Conservation (phyloP, 2,888 invertebrate genomes). For the Synanthedon andrenaeformis region DNA sequence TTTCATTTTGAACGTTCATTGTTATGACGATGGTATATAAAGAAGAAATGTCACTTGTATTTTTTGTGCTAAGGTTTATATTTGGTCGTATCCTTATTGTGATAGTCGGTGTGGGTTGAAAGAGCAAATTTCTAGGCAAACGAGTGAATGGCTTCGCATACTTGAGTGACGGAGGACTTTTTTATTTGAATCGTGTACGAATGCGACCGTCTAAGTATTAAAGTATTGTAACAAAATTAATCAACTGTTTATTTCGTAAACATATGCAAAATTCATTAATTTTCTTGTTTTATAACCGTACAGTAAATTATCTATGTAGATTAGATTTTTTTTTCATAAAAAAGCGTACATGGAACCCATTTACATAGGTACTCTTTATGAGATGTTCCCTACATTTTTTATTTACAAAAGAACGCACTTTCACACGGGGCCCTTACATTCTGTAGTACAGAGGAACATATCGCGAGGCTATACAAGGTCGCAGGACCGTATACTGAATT, state of each 20-base stretch:
- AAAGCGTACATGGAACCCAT: slow-evolving; percentile 8
- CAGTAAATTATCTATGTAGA: neutral
- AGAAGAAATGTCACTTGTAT: no score
- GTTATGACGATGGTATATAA: no score
- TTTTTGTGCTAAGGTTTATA: neutral
- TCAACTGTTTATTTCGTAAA: neutral
- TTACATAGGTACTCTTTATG: slow-evolving; percentile 25
- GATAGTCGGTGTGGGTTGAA: slow-evolving; percentile 26
- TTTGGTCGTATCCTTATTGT: slow-evolving; percentile 31
- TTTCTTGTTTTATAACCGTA: neutral
- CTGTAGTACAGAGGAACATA: slow-evolving; percentile 27
- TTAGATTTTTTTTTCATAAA: neutral
- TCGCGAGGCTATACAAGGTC: slow-evolving; percentile 39
- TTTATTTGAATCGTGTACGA: slow-evolving; percentile 70
- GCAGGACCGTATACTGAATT: slow-evolving; percentile 54
- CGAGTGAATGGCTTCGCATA: slow-evolving; percentile 66
- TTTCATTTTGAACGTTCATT: no score
- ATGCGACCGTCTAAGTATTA: slow-evolving; percentile 42
- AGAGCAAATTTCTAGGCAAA: slow-evolving; percentile 57
- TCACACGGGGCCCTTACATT: slow-evolving; percentile 20
- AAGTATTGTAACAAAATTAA: neutral
- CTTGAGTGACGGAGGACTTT: slow-evolving; percentile 69
- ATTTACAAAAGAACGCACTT: slow-evolving; percentile 30
- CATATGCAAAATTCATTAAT: neutral
- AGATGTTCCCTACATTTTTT: slow-evolving; percentile 36